Conservation (phyloP, 2,888 invertebrate species). For the Sympetrum striolatum region DNA sequence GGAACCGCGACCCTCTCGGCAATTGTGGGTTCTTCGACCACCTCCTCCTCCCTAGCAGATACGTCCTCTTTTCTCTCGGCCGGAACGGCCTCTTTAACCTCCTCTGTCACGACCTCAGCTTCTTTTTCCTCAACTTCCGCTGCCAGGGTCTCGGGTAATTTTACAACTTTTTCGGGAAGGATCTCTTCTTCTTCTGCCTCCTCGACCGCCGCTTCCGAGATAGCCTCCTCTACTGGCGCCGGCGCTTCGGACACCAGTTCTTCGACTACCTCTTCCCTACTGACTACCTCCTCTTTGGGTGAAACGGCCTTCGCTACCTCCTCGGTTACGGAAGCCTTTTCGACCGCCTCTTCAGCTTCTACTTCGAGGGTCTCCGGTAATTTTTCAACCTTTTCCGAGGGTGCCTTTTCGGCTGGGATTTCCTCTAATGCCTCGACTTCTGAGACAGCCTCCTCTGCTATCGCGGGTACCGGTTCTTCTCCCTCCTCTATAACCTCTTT, state of each 20-base stretch:
- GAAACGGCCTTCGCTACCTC: background rate
- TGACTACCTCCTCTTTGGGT: background rate
- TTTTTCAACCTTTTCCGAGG: background rate
- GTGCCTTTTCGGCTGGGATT: background rate
- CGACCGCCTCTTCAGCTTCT: constrained; percentile 46
- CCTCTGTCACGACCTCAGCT: background rate
- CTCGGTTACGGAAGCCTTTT: constrained; percentile 26
- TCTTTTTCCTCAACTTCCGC: background rate
- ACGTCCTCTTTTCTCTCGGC: background rate
- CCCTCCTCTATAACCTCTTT: constrained; percentile 51
- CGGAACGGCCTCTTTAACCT: constrained; percentile 48
- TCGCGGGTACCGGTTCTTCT: constrained; percentile 46
- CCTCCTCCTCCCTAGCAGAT: no score
- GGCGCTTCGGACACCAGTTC: constrained; percentile 45
- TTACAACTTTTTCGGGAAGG: constrained; percentile 54
- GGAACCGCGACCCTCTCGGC: background rate
- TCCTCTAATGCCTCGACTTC: background rate
- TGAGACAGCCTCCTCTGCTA: constrained; percentile 45
- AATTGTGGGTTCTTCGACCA: background rate
- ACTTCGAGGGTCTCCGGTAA: constrained; percentile 45
- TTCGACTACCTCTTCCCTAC: constrained; percentile 47
- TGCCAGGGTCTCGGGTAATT: constrained; percentile 57
- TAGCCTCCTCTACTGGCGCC: constrained; percentile 49
- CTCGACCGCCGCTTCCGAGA: constrained; percentile 48
- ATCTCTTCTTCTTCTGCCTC: constrained; percentile 27